Evolutionary conservation across 64 coral and sea anemone genomes (phyloP).

Genomic region (Porites australiensis): DNA sequence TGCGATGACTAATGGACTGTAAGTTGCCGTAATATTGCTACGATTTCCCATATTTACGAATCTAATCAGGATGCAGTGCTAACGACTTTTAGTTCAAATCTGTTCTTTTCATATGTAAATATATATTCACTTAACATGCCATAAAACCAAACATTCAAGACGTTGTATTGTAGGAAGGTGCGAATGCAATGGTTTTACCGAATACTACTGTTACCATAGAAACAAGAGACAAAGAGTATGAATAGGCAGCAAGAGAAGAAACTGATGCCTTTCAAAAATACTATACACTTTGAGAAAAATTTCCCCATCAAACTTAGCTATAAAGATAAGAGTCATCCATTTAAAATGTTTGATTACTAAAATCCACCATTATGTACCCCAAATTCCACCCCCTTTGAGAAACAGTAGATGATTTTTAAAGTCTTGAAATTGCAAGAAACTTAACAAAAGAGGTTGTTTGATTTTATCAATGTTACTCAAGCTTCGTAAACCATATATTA

Average conservation of each 20-base stretch:
- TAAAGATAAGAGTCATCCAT: too few species aligned
- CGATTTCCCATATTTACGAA: background rate
- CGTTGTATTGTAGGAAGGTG: background rate
- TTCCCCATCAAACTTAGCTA: too few species aligned
- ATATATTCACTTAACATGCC: background rate
- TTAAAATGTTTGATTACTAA: too few species aligned
- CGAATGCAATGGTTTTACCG: background rate
- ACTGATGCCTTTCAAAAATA: too few species aligned
- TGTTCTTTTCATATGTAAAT: conserved; percentile 18
- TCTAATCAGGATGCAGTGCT: conserved; percentile 14
- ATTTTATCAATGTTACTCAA: background rate
- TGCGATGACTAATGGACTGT: background rate
- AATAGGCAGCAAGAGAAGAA: too few species aligned
- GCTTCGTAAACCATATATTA: background rate
- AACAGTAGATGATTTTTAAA: background rate
- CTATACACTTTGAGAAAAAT: too few species aligned
- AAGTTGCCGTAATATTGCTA: background rate
- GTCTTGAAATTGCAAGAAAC: background rate
- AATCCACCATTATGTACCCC: too few species aligned
- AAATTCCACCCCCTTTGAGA: too few species aligned
- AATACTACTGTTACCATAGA: too few species aligned
- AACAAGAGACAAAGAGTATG: too few species aligned
- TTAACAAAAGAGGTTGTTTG: background rate
- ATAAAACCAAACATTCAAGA: background rate
- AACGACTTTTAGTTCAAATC: background rate